Conservation (phyloP, 2,888 invertebrate genomes). For the Epirrhoe tristata region DNA sequence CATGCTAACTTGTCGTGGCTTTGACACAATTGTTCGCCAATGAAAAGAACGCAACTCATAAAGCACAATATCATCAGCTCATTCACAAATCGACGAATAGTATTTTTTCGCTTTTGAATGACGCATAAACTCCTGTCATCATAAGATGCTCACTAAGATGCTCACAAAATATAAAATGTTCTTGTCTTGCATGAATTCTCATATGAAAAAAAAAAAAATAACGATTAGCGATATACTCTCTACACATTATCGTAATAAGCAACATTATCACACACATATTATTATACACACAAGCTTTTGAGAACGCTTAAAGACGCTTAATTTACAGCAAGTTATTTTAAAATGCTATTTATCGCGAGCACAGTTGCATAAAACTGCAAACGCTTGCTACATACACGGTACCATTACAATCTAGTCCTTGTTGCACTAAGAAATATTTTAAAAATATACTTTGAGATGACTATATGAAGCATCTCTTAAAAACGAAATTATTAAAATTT, state of each 20-base stretch:
- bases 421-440: background rate
- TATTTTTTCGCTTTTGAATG: background rate
- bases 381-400: background rate
- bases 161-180: background rate
- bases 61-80: slow-evolving; percentile 40
- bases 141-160: too few relatives aligned
- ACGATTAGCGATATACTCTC: too few relatives aligned
- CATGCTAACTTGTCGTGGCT: slow-evolving; percentile 78
- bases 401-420: background rate
- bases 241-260: too few relatives aligned
- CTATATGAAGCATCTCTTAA: background rate
- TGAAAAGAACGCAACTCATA: slow-evolving; percentile 57
- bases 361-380: background rate
- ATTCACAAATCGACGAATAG: slow-evolving; percentile 2
- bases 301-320: too few relatives aligned
- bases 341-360: background rate
- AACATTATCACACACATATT: too few relatives aligned
- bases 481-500: background rate
- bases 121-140: too few relatives aligned
- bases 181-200: too few relatives aligned
- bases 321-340: background rate
- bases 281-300: too few relatives aligned
- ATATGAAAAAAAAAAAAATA: too few relatives aligned
- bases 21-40: slow-evolving; percentile 80
- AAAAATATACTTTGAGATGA: background rate